Conservation (phyloP, 2,797 vertebrate species). For the Pipistrellus kuhlii region DNA sequence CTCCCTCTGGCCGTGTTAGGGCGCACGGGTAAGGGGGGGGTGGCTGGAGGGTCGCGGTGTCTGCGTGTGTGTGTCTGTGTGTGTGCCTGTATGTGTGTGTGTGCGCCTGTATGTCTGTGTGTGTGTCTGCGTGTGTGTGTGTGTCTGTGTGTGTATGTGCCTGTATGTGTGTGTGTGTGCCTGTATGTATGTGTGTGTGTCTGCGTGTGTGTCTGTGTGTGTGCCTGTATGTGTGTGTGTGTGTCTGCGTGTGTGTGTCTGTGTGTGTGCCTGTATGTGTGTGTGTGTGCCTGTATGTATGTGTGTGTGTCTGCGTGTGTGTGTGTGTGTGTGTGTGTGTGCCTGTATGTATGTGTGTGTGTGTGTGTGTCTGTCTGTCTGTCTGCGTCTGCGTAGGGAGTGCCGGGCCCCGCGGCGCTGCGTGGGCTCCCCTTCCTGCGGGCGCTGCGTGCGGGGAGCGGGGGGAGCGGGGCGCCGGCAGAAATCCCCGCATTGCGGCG, state of each 20-base stretch:
- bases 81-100: too few species aligned
- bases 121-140: too few species aligned
- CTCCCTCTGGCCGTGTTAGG: background rate
- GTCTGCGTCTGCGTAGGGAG: background rate
- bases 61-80: background rate
- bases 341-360: background rate
- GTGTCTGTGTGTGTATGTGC: too few species aligned
- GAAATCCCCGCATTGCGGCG: constrained; percentile 88
- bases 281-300: background rate
- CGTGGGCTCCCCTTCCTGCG: background rate
- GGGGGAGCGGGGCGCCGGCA: background rate
- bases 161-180: too few species aligned
- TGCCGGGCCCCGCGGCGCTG: fast-evolving
- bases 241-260: too few species aligned
- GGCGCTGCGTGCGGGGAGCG: background rate
- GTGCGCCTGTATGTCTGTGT: background rate
- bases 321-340: too few species aligned
- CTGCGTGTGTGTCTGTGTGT: too few species aligned
- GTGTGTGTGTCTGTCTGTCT: background rate
- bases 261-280: too few species aligned
- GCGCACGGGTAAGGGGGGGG: background rate
- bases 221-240: too few species aligned
- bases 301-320: too few species aligned
- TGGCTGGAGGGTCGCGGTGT: too few species aligned
- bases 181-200: too few species aligned